Evolutionary conservation across 2,888 invertebrate species (phyloP).

Genomic region (Agonopterix alstromeriana): DNA sequence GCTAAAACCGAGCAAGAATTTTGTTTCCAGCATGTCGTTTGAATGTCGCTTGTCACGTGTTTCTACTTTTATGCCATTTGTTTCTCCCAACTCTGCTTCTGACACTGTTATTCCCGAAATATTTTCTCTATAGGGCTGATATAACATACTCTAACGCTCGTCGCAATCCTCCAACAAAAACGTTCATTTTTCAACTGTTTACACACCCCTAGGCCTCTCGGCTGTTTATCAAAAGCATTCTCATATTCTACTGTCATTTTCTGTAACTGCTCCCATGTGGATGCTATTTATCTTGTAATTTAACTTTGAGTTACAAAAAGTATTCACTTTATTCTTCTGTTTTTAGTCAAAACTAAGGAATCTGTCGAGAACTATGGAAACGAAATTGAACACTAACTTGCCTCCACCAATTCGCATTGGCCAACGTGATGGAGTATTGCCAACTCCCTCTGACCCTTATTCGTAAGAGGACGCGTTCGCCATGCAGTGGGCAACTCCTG

Average conservation of each 20-base stretch:
- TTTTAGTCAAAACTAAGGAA: too few relatives aligned
- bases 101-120: conserved; percentile 49
- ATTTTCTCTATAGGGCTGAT: conserved; percentile 29
- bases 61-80: conserved; percentile 34
- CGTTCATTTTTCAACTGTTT: conserved; percentile 6
- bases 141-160: not conserved
- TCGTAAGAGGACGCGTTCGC: too few relatives aligned
- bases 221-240: conserved; percentile 21
- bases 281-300: conserved; percentile 21
- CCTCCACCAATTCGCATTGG: too few relatives aligned
- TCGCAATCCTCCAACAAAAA: conserved; percentile 1
- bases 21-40: conserved; percentile 22
- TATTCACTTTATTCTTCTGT: too few relatives aligned
- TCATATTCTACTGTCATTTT: conserved; percentile 24
- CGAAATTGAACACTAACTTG: too few relatives aligned
- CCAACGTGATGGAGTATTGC: too few relatives aligned
- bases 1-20: conserved; percentile 21
- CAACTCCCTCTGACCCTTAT: too few relatives aligned
- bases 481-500: too few relatives aligned
- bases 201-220: conserved; percentile 25
- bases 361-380: too few relatives aligned
- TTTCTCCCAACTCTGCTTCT: conserved; percentile 34
- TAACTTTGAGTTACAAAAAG: too few relatives aligned
- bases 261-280: not conserved
- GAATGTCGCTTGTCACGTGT: conserved; percentile 25